Conservation (phyloP, 2,113 vertebrate genomes). For the Malaclemys terrapin region DNA sequence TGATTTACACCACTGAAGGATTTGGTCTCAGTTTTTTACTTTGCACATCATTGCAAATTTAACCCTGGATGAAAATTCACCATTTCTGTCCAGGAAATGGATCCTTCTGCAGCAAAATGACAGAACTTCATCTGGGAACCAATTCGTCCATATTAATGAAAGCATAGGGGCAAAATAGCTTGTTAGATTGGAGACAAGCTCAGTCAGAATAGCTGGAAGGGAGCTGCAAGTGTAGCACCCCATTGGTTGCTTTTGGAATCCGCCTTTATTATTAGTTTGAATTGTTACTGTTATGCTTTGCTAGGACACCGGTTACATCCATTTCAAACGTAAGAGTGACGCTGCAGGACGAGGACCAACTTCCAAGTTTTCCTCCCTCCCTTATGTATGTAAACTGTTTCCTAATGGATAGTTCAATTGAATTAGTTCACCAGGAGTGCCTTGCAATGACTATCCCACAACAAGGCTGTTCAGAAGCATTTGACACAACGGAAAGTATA, state of each 20-base stretch:
- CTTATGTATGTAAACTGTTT: background rate
- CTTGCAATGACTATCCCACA: background rate
- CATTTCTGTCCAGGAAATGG: constrained; percentile 29
- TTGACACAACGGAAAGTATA: background rate
- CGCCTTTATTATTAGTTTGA: constrained; percentile 10
- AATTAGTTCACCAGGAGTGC: background rate
- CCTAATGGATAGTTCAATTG: background rate
- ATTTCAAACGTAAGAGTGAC: background rate
- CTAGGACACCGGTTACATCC: background rate
- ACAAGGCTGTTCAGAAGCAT: background rate
- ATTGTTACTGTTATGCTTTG: background rate
- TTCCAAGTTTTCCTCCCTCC: background rate
- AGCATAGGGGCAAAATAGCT: constrained; percentile 34
- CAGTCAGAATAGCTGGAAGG: background rate
- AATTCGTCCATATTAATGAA: constrained; percentile 24
- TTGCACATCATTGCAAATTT: background rate
- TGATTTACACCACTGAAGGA: background rate
- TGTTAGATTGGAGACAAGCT: background rate
- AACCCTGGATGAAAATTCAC: background rate
- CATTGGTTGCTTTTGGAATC: background rate
- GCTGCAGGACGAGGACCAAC: background rate
- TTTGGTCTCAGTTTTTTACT: background rate
- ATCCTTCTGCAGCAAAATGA: constrained; percentile 30
- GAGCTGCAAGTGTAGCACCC: background rate
- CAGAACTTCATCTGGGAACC: constrained; percentile 47